Conservation (phyloP, 35 echinoderm and acorn worm species). For the Patiria miniata region DNA sequence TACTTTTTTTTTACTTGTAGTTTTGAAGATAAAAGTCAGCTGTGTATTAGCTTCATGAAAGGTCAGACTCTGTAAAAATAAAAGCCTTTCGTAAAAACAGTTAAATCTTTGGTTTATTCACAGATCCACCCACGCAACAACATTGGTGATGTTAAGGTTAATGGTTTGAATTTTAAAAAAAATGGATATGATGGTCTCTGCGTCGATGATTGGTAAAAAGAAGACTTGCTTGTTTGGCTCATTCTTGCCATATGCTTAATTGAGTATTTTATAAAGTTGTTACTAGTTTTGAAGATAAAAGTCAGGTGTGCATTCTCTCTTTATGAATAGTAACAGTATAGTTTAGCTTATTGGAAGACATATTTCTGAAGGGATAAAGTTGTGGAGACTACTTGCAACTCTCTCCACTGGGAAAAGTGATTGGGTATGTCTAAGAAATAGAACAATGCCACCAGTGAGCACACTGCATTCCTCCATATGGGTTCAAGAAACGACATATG, state of each 20-base stretch:
- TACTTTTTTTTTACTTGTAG: not conserved
- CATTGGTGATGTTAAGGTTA: too few relatives aligned
- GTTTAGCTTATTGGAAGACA: too few relatives aligned
- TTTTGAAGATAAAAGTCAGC: slow-evolving; percentile 8
- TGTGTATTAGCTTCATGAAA: too few relatives aligned
- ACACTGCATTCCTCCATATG: not conserved
- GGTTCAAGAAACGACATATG: not conserved
- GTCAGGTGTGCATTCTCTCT: not conserved
- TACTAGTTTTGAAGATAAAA: slow-evolving; percentile 16
- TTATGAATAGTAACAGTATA: not conserved
- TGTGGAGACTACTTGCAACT: not conserved
- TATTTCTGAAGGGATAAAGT: not conserved
- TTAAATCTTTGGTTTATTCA: too few relatives aligned
- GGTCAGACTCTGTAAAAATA: not conserved
- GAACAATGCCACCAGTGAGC: not conserved
- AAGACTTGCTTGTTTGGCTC: too few relatives aligned
- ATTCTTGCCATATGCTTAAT: not conserved
- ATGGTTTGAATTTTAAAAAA: too few relatives aligned
- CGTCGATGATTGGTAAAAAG: too few relatives aligned
- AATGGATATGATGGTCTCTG: too few relatives aligned
- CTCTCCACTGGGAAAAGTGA: not conserved
- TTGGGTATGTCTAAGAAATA: not conserved
- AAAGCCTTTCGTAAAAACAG: too few relatives aligned
- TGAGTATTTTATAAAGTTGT: not conserved
- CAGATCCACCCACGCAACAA: too few relatives aligned